Base-by-base conservation (phyloP, 2,888 invertebrate species). In the Drosophila anomalipes region DNA sequence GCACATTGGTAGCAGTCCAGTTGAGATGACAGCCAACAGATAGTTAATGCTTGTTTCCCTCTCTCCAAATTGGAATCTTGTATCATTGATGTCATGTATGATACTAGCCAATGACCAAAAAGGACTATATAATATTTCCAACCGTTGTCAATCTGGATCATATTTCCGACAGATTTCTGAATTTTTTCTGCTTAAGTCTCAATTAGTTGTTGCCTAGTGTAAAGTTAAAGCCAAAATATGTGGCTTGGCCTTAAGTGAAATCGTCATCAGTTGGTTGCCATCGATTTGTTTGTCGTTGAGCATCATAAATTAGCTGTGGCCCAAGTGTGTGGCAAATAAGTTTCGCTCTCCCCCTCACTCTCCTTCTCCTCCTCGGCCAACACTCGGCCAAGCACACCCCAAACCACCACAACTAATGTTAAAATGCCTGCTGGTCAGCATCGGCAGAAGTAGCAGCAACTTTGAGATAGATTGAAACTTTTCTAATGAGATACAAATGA, bases 401-500 rank as follows among this genome's bases (percentile, higher is more conserved):
- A 37, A 19, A 7, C 9, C 1, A 19, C 16, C 26, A 19, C 30
- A 49, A 49, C 56, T 57, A 58, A 65, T 57, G 60, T 9, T 56
- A 4, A 41, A 49, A 26, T 33, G 65, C 28, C 69, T 69, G 70
- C 72, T 71, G 86, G 70, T 65, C 80, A 72, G 60, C 74, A 39
- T 53, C 61, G 19, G n/a, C 51, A 30, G 26, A 77, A 81, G 73
- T 62, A 63, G 79, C 64, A 51, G 68, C 54, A 67, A 74, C 66
- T 81, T 74, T 59, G 49, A 71, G 82, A 37, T 74, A 66, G 79
- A 81, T 81, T 68, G 78, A 76, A 89, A 89, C 83, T 86, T 86
- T 87, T 77, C 86, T 89, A 90, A 89, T 86, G 88, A 81, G 90
- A 83, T 89, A 79, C 90, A 79, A 87, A 86, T 73, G 86, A 88